Evolutionary conservation across 2,113 vertebrate genomes (phyloP).

Genomic region (Zapornia atra): DNA sequence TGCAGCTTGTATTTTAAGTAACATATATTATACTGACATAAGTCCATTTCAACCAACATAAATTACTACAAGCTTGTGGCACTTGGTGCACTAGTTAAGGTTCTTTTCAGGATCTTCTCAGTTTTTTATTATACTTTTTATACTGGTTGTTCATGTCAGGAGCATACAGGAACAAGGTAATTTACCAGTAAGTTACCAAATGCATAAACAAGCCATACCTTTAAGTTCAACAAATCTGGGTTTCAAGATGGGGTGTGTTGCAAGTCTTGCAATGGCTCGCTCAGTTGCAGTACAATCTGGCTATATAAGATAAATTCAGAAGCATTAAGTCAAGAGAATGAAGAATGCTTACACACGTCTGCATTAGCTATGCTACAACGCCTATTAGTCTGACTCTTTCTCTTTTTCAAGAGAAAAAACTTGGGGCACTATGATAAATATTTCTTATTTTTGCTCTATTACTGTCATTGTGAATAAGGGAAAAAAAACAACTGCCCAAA

Average conservation of each 20-base stretch:
- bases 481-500: background rate
- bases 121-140: background rate
- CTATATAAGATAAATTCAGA: conserved; percentile 52
- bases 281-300: conserved; percentile 80
- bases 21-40: background rate
- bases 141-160: background rate
- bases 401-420: too few relatives aligned
- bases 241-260: conserved; percentile 85
- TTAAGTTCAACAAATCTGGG: conserved; percentile 85
- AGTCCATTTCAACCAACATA: background rate
- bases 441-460: background rate
- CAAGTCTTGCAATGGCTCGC: conserved; percentile 86
- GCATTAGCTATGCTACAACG: background rate
- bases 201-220: conserved; percentile 64
- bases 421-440: background rate
- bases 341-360: background rate
- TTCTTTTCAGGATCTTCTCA: background rate
- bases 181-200: background rate
- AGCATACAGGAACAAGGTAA: background rate
- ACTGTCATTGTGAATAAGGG: background rate
- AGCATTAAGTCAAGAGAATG: background rate
- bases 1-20: background rate
- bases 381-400: background rate
- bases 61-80: background rate
- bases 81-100: background rate